Percentiles rank a stretch among this genome's conserved stretches.
Conservation (phyloP, 2,113 vertebrate species). For the Catagonus wagneri region DNA sequence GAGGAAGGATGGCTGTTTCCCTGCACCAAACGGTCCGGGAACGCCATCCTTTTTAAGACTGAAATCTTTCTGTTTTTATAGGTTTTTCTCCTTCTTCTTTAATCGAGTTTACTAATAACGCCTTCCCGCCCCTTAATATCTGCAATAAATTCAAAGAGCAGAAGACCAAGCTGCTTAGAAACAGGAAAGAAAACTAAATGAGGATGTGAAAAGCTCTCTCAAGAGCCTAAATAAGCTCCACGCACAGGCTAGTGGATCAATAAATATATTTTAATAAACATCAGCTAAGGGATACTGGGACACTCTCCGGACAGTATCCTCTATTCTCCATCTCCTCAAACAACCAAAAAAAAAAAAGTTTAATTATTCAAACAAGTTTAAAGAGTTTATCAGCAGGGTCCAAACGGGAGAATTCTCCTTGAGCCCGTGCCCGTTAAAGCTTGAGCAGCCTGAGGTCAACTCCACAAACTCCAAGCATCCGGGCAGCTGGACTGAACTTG, state of each 20-base stretch:
- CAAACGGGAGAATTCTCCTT: background rate
- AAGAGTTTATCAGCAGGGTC: background rate
- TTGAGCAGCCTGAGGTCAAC: background rate
- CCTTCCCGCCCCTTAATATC: slow-evolving; percentile 64
- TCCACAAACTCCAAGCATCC: background rate
- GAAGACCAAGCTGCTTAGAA: slow-evolving; percentile 70
- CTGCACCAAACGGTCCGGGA: background rate
- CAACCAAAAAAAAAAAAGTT: background rate
- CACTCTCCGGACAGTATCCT: slow-evolving; percentile 35
- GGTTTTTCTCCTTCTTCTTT: slow-evolving; percentile 51
- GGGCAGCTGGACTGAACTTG: background rate
- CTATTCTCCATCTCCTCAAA: background rate
- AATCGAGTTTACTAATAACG: slow-evolving; percentile 62
- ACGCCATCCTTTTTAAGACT: background rate
- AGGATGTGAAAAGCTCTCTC: slow-evolving; percentile 52
- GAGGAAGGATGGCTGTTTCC: background rate
- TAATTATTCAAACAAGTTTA: slow-evolving; percentile 45
- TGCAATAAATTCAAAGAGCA: slow-evolving; percentile 66
- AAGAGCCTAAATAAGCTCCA: slow-evolving; percentile 57
- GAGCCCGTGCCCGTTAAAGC: background rate
- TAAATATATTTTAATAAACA: slow-evolving; percentile 56
- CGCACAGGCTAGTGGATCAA: slow-evolving; percentile 47
- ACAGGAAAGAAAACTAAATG: slow-evolving; percentile 45
- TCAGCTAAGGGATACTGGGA: slow-evolving; percentile 31
- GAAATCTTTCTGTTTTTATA: slow-evolving; percentile 33